A percentile compares a stretch with the other conserved stretches of the same genome.
phyloP scores from a whole-genome alignment of 2,888 invertebrate species.

The Cryptus armator region DNA sequence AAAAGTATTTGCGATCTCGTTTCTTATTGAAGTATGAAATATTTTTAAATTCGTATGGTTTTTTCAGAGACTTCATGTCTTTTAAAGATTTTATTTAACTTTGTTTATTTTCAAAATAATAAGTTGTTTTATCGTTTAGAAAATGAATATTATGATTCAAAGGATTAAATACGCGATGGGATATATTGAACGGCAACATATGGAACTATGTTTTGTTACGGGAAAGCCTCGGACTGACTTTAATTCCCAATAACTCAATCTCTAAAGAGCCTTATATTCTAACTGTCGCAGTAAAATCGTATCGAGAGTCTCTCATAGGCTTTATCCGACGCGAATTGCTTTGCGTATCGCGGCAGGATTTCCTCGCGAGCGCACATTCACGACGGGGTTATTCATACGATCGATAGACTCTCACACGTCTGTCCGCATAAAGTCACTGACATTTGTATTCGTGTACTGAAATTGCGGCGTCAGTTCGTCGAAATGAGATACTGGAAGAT shows the following conservation, averaged over 20 bases:
- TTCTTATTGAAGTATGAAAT: no score
- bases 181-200: no score
- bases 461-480: not conserved
- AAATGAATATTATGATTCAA: no score
- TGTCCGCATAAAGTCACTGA: conserved; percentile 4
- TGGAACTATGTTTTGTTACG: not conserved
- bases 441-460: conserved; percentile 1
- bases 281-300: not conserved
- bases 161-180: no score
- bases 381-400: not conserved
- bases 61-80: no score
- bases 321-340: not conserved
- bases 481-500: conserved; percentile 6
- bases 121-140: no score
- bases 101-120: no score
- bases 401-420: not conserved
- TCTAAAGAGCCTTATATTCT: not conserved
- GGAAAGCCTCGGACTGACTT: not conserved
- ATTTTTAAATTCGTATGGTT: no score
- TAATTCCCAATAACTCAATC: not conserved
- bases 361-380: not conserved
- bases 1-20: no score
- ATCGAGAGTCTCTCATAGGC: not conserved
- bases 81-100: no score
- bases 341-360: not conserved